Base-by-base conservation (phyloP, 2,888 invertebrate species). In the Netelia melanura region DNA sequence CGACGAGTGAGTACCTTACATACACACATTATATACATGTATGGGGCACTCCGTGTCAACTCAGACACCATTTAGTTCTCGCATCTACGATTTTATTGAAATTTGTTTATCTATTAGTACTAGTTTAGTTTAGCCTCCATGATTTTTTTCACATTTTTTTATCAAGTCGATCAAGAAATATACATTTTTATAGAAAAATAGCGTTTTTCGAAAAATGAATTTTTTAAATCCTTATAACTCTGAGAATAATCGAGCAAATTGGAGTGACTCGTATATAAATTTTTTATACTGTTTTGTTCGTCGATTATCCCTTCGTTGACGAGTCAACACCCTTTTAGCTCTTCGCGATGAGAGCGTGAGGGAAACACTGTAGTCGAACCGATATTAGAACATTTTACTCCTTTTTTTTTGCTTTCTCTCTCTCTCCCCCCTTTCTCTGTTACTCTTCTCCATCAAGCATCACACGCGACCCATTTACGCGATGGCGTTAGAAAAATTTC, bases 391-490 rank as follows among this genome's bases (percentile, higher is more conserved):
- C 48, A 14, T 48, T 48, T 48, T 48, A 52, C 56, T 61, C 48
- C 8, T 38, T 43, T 30, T 56, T n/a, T 56, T 21, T 17, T 8
- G 21, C n/a, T 56, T 21, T n/a, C 56, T 56, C 21, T 58, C 21
- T 9, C 30, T 5, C 30, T 38, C 30, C 23, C 5, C 5, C 30
- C 21, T 21, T 1, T 17, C 56, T n/a, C 56, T 56, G 21, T 58
- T 17, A 2, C 30, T 30, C 30, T 48, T 48, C 23, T 64, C 23
- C 23, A 68, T n/a, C 25, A 71, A 65, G 48, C 38, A 70, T 76
- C 58, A 80, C 75, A 84, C 80, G 83, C 80, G 75, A 84, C 71
- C 80, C 80, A 84, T 75, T 84, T 71, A 71, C 71, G 75, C 71
- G 80, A 79, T 83, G 65, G 75, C 80, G 64, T 83, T 58, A 65